Conservation (phyloP, 1,140 invertebrate species). For the Bactericera cockerelli region DNA sequence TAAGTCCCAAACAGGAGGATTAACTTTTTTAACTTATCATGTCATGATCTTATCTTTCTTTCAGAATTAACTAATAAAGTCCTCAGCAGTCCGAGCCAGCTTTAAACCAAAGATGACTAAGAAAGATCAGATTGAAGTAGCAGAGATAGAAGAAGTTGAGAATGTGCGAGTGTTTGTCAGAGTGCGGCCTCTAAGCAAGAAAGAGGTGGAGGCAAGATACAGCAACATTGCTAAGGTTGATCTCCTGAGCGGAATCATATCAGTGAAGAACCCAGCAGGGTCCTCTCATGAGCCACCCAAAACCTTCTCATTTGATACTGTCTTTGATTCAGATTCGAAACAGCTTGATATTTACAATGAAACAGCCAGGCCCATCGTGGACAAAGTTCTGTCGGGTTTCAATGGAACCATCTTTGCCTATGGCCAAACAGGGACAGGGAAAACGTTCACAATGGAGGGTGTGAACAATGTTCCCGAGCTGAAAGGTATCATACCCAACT, state of each 20-base stretch:
- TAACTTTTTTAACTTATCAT: too few relatives aligned
- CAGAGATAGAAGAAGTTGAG: constrained; percentile 22
- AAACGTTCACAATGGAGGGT: constrained; percentile 94
- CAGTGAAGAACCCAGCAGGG: constrained; percentile 44
- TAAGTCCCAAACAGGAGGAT: too few relatives aligned
- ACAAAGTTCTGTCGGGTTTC: constrained; percentile 87
- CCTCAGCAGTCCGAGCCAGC: too few relatives aligned
- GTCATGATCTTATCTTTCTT: too few relatives aligned
- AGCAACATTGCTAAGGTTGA: constrained; percentile 46
- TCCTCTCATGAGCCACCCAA: constrained; percentile 44
- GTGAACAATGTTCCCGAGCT: constrained; percentile 60
- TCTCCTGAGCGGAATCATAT: constrained; percentile 44
- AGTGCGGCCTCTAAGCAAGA: constrained; percentile 73
- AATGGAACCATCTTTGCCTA: constrained; percentile 96
- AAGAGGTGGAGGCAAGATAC: constrained; percentile 57
- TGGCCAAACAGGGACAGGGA: constrained; percentile 90
- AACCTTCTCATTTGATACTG: constrained; percentile 83
- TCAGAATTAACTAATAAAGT: too few relatives aligned
- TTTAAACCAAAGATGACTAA: neutral
- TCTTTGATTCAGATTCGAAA: constrained; percentile 73
- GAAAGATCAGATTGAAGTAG: neutral
- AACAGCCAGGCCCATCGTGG: constrained; percentile 82
- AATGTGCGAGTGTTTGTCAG: constrained; percentile 55
- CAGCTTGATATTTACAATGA: constrained; percentile 94
- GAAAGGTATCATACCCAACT: constrained; percentile 71